A percentile compares a stretch with the other conserved stretches of the same genome.
These are phyloP conservation scores for Dasypus novemcinctus DNA, from an alignment of 2,113 vertebrate species.

Conservation along the genomic window DNA sequence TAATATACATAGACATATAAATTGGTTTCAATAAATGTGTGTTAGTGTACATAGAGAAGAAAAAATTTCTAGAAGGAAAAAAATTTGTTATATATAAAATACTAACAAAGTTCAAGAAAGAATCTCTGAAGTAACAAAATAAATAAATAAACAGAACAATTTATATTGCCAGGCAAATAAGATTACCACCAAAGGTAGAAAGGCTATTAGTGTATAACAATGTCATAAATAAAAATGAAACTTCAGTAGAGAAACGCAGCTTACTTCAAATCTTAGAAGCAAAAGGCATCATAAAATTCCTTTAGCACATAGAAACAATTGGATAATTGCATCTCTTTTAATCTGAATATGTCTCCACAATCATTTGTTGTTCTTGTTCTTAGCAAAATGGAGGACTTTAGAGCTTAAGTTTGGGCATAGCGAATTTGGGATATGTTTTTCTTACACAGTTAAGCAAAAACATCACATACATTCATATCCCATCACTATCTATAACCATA, in stretches of 20 bases:
- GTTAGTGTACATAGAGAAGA: not conserved
- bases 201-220: slow-evolving; percentile 16
- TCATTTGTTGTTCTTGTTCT: not conserved
- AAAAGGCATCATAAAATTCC: slow-evolving; percentile 39
- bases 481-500: not conserved
- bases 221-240: slow-evolving; percentile 58
- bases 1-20: not conserved
- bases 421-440: not conserved
- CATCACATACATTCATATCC: not conserved
- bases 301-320: slow-evolving; percentile 22
- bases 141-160: slow-evolving; percentile 32
- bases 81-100: slow-evolving; percentile 52
- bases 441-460: not conserved
- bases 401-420: not conserved
- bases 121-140: slow-evolving; percentile 44
- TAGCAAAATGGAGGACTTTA: not conserved
- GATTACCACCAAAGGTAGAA: slow-evolving; percentile 30
- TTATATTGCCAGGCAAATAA: not conserved
- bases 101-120: slow-evolving; percentile 29
- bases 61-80: slow-evolving; percentile 8
- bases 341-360: not conserved
- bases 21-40: slow-evolving; percentile 12
- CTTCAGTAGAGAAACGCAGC: not conserved
- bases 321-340: not conserved
- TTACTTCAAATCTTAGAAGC: slow-evolving; percentile 39